These are phyloP conservation scores for Drosophila tristis DNA, from an alignment of 1,140 invertebrate genomes.

Conservation along the genomic window DNA sequence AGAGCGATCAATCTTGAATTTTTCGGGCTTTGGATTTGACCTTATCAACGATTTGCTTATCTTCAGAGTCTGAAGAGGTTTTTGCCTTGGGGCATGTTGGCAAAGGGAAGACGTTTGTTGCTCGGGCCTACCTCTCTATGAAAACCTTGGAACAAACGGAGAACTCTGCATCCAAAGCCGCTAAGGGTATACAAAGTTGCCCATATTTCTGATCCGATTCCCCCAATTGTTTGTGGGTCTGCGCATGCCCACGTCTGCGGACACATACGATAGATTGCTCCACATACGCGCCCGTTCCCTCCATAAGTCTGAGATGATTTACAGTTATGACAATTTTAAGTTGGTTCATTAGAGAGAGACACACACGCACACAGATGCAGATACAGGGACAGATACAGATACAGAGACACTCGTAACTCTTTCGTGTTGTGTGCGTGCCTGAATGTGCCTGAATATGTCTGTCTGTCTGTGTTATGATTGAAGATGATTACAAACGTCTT, in stretches of 20 bases:
- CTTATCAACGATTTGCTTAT: conserved; percentile 9
- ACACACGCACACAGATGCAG: conserved; percentile 31
- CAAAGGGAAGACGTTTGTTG: background rate
- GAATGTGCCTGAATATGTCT: conserved; percentile 19
- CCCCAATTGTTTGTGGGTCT: no score
- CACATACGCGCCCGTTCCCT: conserved; percentile 50
- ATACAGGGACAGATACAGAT: conserved; percentile 23
- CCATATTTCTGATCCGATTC: no score
- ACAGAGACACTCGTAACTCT: conserved; percentile 20
- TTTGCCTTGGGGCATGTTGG: background rate
- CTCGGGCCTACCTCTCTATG: no score
- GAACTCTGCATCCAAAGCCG: no score
- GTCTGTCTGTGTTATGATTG: conserved; percentile 70
- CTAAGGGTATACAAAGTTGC: no score
- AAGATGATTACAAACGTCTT: conserved; percentile 79
- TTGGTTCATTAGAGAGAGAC: conserved; percentile 68
- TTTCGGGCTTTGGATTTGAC: conserved; percentile 5
- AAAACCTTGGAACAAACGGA: no score
- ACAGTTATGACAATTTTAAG: conserved; percentile 81
- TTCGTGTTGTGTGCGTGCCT: conserved; percentile 31
- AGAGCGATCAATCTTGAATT: conserved; percentile 1
- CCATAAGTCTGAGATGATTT: conserved; percentile 73
- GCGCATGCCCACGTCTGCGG: conserved; percentile 27
- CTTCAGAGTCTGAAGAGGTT: background rate
- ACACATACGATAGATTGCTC: conserved; percentile 56